phyloP scores from a whole-genome alignment of 2,888 invertebrate species.

The Drosophila vallismaia region DNA sequence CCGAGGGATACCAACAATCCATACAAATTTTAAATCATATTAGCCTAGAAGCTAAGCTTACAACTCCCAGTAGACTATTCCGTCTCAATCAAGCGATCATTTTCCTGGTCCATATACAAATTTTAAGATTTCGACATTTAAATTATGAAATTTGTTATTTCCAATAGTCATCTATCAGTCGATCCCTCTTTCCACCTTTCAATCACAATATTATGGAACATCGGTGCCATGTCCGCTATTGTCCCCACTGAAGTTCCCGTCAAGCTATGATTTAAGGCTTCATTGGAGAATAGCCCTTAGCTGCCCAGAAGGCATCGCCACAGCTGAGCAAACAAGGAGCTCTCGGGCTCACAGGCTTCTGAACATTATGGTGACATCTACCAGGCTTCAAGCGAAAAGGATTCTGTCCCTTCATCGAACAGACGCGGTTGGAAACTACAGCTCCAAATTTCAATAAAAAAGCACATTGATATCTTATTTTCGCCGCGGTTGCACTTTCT shows the following conservation, averaged over 20 bases:
- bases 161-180: slow-evolving; percentile 6
- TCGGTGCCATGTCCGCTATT: slow-evolving; percentile 21
- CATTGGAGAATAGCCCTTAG: too few species aligned
- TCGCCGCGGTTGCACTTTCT: slow-evolving; percentile 69
- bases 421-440: too few species aligned
- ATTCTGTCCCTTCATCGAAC: too few species aligned
- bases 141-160: slow-evolving; percentile 20
- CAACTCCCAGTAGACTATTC: slow-evolving; percentile 21
- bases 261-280: too few species aligned
- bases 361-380: too few species aligned
- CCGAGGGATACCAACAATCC: slow-evolving; percentile 85
- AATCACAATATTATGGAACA: not conserved
- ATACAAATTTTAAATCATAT: slow-evolving; percentile 50
- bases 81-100: slow-evolving; percentile 9
- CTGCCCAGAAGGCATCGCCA: too few species aligned
- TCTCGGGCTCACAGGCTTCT: too few species aligned
- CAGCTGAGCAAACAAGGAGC: too few species aligned
- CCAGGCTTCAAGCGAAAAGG: too few species aligned
- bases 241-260: slow-evolving; percentile 11
- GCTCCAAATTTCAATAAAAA: too few species aligned
- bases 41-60: slow-evolving; percentile 9
- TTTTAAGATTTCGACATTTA: slow-evolving; percentile 1
- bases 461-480: slow-evolving; percentile 19
- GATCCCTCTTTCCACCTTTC: not conserved
- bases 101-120: slow-evolving; percentile 21